These are phyloP conservation scores for Wiebesia pumilae DNA, from an alignment of 1,140 invertebrate genomes.

Conservation along the genomic window DNA sequence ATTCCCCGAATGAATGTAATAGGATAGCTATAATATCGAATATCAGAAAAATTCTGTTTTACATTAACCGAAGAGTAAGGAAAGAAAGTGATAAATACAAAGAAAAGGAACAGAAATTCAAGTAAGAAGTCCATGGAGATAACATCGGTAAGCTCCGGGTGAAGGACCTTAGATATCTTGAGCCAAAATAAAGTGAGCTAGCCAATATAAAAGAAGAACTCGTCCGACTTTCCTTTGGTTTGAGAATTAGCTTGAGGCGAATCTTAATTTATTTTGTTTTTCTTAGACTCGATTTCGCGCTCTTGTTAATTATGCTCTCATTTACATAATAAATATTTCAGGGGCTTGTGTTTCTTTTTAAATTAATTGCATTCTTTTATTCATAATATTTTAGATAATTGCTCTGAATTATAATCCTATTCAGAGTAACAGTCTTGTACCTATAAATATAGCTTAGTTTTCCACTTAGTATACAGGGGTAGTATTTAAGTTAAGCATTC, in stretches of 20 bases:
- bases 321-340: background rate
- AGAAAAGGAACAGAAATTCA: background rate
- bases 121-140: background rate
- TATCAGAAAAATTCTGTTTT: background rate
- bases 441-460: background rate
- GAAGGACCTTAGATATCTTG: conserved; percentile 2
- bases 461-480: background rate
- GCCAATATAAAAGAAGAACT: background rate
- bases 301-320: background rate
- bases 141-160: conserved; percentile 8
- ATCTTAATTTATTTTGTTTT: conserved; percentile 4
- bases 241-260: conserved; percentile 41
- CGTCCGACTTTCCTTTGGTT: conserved; percentile 40
- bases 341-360: background rate
- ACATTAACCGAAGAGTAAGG: background rate
- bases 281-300: background rate
- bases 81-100: conserved; percentile 4
- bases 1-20: too few species aligned
- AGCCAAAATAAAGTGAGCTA: conserved; percentile 30
- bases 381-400: background rate
- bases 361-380: conserved; percentile 8
- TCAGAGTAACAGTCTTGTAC: background rate
- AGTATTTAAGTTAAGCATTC: background rate
- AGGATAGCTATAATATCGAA: background rate
- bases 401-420: background rate